These are phyloP conservation scores for Chouioia cunea DNA, from an alignment of 2,888 invertebrate genomes.

Conservation along the genomic window DNA sequence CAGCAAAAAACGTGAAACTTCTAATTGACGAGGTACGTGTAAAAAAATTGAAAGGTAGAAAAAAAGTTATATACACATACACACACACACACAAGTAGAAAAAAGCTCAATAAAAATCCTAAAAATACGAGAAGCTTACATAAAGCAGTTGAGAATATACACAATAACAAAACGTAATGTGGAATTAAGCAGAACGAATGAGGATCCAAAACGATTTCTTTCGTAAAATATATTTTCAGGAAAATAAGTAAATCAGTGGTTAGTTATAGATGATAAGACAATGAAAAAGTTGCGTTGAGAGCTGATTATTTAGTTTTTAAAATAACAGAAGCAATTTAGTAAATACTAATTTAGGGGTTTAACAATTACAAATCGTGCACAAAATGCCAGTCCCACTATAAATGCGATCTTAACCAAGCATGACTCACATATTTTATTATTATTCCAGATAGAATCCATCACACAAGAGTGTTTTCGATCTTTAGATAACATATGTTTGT, in stretches of 20 bases:
- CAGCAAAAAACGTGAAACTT: no score
- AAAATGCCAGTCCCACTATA: slow-evolving; percentile 1
- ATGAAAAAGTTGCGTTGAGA: neutral
- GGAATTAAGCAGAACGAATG: neutral
- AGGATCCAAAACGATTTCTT: neutral
- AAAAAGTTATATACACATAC: no score
- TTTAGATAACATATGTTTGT: no score
- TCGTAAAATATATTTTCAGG: neutral
- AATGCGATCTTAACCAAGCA: slow-evolving; percentile 3
- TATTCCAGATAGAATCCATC: no score
- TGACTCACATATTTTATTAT: neutral
- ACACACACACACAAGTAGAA: neutral
- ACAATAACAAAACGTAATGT: slow-evolving; percentile 1
- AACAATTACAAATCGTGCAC: neutral
- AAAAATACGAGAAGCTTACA: slow-evolving; percentile 2
- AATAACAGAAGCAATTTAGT: no score
- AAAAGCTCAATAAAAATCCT: neutral
- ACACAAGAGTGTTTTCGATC: no score
- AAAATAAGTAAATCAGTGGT: slow-evolving; percentile 4
- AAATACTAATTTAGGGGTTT: no score
- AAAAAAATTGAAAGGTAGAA: no score
- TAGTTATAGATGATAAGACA: neutral
- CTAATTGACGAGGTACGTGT: no score
- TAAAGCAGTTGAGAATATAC: neutral
- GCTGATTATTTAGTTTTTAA: neutral